phyloP scores from a whole-genome alignment of 2,113 vertebrate genomes.

The Atherinomorus stipes region DNA sequence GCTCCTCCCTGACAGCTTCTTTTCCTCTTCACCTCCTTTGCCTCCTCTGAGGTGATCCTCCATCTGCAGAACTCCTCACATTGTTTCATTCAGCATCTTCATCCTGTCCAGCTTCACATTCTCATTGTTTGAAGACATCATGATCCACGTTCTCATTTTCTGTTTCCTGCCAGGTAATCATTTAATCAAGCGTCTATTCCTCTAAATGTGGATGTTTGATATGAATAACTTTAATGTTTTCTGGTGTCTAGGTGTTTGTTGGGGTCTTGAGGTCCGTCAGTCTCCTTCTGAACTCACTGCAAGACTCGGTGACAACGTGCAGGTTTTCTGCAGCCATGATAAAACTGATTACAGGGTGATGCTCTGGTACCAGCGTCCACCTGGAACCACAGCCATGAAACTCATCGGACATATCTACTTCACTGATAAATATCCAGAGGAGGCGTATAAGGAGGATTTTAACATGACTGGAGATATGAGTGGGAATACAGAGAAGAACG shows the following conservation, averaged over 20 bases:
- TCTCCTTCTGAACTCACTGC: conserved; percentile 23
- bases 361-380: conserved; percentile 67
- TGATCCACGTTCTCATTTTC: conserved; percentile 10
- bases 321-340: conserved; percentile 57
- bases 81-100: no score
- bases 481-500: conserved; percentile 18
- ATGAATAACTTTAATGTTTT: background rate
- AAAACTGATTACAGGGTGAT: conserved; percentile 38
- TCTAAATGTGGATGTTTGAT: background rate
- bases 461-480: conserved; percentile 46
- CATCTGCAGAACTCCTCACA: no score
- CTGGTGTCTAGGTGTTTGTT: conserved; percentile 19
- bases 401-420: conserved; percentile 50
- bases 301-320: conserved; percentile 1
- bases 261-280: conserved; percentile 44
- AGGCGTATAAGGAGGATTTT: conserved; percentile 13
- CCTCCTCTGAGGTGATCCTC: background rate
- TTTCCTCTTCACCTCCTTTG: background rate
- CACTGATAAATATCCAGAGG: background rate
- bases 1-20: accelerated
- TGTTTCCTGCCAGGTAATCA: conserved; percentile 35
- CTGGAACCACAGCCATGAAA: conserved; percentile 44
- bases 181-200: background rate
- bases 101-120: no score
- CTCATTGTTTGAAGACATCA: background rate